Conservation (phyloP, 2,797 vertebrate genomes). For the Lophius americanus region DNA sequence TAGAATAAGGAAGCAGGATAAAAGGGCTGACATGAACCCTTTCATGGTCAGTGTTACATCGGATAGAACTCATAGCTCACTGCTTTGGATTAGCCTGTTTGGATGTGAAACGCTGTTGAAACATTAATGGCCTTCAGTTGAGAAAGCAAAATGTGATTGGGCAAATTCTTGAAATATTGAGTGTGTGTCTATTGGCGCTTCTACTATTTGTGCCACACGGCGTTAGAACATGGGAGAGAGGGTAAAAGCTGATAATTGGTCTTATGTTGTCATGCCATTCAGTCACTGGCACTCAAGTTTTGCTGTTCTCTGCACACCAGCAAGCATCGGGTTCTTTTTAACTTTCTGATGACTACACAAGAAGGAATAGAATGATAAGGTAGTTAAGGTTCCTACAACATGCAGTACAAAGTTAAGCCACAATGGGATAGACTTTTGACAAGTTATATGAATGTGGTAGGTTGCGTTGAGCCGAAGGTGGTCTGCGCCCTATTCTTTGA, state of each 20-base stretch:
- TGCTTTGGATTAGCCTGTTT: conserved; percentile 90
- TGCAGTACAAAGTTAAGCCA: conserved; percentile 15
- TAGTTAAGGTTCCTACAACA: conserved; percentile 14
- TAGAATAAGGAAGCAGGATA: conserved; percentile 44
- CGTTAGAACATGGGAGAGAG: conserved; percentile 65
- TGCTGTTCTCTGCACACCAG: conserved; percentile 36
- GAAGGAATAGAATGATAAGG: conserved; percentile 21
- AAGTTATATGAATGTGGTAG: conserved; percentile 4
- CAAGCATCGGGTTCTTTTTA: conserved; percentile 32
- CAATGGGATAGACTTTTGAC: conserved; percentile 3
- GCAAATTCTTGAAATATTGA: conserved; percentile 99
- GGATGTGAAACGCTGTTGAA: conserved; percentile 93
- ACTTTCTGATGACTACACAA: conserved; percentile 46
- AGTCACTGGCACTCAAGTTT: conserved; percentile 71
- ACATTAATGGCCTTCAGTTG: conserved; percentile 97
- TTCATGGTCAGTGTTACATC: conserved; percentile 87
- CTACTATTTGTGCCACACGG: conserved; percentile 83
- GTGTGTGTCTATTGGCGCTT: conserved; percentile 95
- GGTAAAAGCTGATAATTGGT: conserved; percentile 93
- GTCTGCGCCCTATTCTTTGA: no score
- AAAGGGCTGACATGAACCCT: conserved; percentile 64
- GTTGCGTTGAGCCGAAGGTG: no score
- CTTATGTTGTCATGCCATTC: conserved; percentile 90
- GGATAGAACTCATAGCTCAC: conserved; percentile 90
- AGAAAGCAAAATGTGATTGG: conserved; percentile 96